Percentiles rank a stretch among this genome's conserved stretches.
Evolutionary conservation across 2,888 invertebrate species (phyloP).

Genomic region (Epinotia bilunana): DNA sequence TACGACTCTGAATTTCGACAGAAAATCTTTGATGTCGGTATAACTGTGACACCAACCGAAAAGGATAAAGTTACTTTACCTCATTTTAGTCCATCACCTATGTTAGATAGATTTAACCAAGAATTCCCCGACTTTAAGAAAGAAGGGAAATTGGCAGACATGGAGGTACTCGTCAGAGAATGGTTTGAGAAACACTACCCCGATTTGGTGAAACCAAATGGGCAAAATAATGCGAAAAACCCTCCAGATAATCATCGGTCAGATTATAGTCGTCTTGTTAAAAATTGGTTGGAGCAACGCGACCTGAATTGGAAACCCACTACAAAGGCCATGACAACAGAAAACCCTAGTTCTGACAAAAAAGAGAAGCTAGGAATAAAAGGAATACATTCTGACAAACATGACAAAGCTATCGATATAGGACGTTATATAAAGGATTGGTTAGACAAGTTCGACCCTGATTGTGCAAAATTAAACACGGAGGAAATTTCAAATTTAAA

Average conservation of each 20-base stretch:
- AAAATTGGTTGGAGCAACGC: neutral
- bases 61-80: too few species aligned
- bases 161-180: too few species aligned
- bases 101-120: neutral
- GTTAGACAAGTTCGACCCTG: neutral
- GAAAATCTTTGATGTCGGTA: neutral
- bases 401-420: neutral
- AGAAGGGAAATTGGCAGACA: too few species aligned
- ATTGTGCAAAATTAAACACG: neutral
- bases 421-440: neutral
- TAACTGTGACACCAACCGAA: neutral
- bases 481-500: neutral
- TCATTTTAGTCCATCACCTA: neutral
- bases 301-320: neutral
- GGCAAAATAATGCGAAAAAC: neutral
- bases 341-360: neutral
- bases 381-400: neutral
- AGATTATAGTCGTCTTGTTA: neutral
- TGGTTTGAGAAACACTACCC: conserved; percentile 8
- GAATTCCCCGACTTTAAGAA: neutral
- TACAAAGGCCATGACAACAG: neutral
- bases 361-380: neutral
- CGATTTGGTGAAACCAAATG: neutral
- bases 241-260: neutral
- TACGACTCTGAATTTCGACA: neutral